Evolutionary conservation across 2,888 invertebrate species (phyloP), one percentile per base, ranked within the genome.

Genomic region (Nebria brevicollis): DNA sequence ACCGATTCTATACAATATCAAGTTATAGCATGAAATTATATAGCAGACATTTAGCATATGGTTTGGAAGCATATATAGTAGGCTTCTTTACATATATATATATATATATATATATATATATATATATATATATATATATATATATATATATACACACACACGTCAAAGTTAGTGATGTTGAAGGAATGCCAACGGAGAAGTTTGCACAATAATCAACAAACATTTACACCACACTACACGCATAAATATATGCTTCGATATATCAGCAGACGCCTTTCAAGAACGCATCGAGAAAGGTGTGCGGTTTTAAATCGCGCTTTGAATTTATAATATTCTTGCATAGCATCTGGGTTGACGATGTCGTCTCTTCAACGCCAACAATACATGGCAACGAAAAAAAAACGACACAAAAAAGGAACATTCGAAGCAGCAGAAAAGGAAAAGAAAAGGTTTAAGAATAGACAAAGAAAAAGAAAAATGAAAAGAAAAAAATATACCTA

Each of bases 201-300:
- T 77, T 68, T 68, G 43, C 77, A 77, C 77, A 66, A 77, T 77
- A 77, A 77, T 77, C 77, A 77, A 68, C 68, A 77, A 77, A 77
- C 68, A 77, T 77, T 77, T 77, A 77, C 68, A 77, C 77, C 77
- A 43, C 68, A 75, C 43, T 15, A 54, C 66, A 75, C 75, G 77
- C 66, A 54, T 54, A 54, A 54, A 54, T 54, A 54, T 54, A 54
- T 13, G 54, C 54, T 54, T 41, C 77, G 43, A 77, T 77, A 66
- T 77, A 77, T 77, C 68, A 68, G 43, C 77, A 25, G 25, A 25
- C 25, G 68, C 13, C 68, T 68, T 68, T 25, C 15, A 68, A 7
- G 68, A 25, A 68, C 8, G 68, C 13, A 68, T 68, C 25, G 25
- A 15, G 68, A 13, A 68, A 68, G 68, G 68, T 25, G 25, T 68